Evolutionary conservation across 2,888 invertebrate genomes (phyloP).

Genomic region (Malthinus flaveolus): DNA sequence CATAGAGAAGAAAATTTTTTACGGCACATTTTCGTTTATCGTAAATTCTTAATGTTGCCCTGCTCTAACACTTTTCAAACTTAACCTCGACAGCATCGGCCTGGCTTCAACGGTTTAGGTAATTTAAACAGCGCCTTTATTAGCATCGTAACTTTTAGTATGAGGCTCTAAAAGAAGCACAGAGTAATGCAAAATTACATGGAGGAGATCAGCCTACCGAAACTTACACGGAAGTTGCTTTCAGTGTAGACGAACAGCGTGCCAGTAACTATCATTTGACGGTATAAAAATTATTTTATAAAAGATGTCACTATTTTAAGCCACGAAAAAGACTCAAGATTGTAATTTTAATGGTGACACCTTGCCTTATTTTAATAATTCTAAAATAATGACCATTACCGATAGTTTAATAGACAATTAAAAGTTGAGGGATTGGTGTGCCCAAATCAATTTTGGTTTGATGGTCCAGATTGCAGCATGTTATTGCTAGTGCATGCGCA

Average conservation of each 20-base stretch:
- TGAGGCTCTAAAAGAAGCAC: constrained; percentile 47
- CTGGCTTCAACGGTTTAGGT: constrained; percentile 21
- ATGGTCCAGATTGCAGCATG: constrained; percentile 7
- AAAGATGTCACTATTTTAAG: too few relatives aligned
- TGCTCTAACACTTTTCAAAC: constrained; percentile 18
- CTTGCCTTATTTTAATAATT: too few relatives aligned
- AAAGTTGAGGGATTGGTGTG: too few relatives aligned
- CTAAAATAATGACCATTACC: too few relatives aligned
- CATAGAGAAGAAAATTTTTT: too few relatives aligned
- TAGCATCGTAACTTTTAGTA: constrained; percentile 47
- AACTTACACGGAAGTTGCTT: constrained; percentile 55
- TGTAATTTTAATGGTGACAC: too few relatives aligned
- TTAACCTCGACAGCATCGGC: constrained; percentile 13
- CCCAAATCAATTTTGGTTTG: background rate
- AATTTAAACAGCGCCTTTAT: constrained; percentile 13
- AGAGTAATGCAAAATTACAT: constrained; percentile 43
- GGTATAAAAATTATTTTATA: constrained; percentile 41
- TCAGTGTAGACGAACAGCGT: constrained; percentile 51
- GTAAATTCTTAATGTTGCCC: constrained; percentile 7
- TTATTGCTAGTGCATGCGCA: constrained; percentile 17
- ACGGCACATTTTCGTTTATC: background rate
- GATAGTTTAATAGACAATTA: too few relatives aligned
- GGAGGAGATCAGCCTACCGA: constrained; percentile 47
- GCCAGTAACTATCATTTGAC: constrained; percentile 50
- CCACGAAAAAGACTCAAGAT: too few relatives aligned